Base-by-base conservation (phyloP, 2,888 invertebrate genomes). In the Ctena decussata region DNA sequence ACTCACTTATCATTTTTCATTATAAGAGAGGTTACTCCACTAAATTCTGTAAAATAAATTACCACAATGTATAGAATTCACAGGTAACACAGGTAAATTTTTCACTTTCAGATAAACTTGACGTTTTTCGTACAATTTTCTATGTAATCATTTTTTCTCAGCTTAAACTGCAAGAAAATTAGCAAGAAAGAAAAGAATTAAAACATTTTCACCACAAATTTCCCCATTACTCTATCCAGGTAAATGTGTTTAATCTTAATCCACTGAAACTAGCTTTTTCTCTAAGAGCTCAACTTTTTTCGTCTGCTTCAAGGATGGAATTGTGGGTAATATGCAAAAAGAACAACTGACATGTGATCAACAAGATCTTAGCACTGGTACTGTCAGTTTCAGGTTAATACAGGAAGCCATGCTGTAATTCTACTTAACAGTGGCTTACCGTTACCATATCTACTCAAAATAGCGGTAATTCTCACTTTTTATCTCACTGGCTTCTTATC, bases 291-390 rank as follows among this genome's bases (percentile, higher is more conserved):
- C 3, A 24, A 24, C 1, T 65, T 24, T 65, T 65, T 32, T 18
- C 65, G 65, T 65, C 65, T 65, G 65, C 65, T 65, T 65, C 35
- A 35, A 27, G 27, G 65, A 65, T 32, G 35, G 65, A 65, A 65
- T 65, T 65, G 65, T 65, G 65, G 65, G 65, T 65, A 65, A 65
- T 65, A 18, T 65, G 35, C 35, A 21, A 21, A 35, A 32, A 12
- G 35, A 65, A 65, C 32, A 32, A n/a, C 35, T 35, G 32, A 35
- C 32, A 32, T 32, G 32, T 32, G 35, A 65, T 35, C 65, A 35
- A 65, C 65, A 65, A 65, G 65, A 65, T 65, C 65, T 65, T n/a
- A 65, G 65, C 18, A 65, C 65, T 35, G 35, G 18, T 35, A 18
- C 35, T 65, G 65, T 65, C 65, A 65, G 65, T 32, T 35, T 65